Base-by-base conservation (phyloP, 2,888 invertebrate genomes). In the Boloria selene region DNA sequence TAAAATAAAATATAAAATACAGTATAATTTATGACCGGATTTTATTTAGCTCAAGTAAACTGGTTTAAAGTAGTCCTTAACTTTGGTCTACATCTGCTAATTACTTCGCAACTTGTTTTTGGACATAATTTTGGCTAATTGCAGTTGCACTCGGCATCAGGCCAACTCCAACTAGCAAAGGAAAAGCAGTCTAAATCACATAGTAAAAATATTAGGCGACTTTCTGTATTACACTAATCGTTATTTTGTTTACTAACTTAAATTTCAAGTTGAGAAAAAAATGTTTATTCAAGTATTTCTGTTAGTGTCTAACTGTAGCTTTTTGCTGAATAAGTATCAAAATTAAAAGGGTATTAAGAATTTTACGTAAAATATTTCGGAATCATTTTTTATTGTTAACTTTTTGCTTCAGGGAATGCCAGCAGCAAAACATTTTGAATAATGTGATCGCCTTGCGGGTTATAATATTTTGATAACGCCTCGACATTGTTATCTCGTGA, bases 61-160 rank as follows among this genome's bases (percentile, higher is more conserved):
- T 78, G 79, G 77, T 83, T 85, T 79, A 83, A 79, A 79, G 76
- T 72, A 77, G 79, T 84, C 81, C 79, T 82, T 81, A 83, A 83
- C 79, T 85, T 80, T 77, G 75, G 80, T 86, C 84, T 85, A 87
- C 88, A 88, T 86, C 87, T 87, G 86, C 85, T 88, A 90, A 90
- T 90, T 90, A 86, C 86, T 88, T 83, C 81, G 73, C 79, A 88
- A 88, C 85, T 89, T 89, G 90, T 90, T 91, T 89, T 89, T 83
- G 83, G 85, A 83, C 86, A 89, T 88, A 87, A 90, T 90, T 90
- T 88, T 81, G 83, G 88, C 88, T 90, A 91, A 91, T 89, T 90
- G 88, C 88, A 79, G 82, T 83, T 79, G 84, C 80, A 80, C 82
- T 87, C 81, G 89, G 90, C 86, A 72, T 72, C 59, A 72, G 72